Percentiles rank a stretch among this genome's conserved stretches.
These are phyloP conservation scores for Platypus cylindrus DNA, from an alignment of 2,888 invertebrate genomes.

Conservation along the genomic window DNA sequence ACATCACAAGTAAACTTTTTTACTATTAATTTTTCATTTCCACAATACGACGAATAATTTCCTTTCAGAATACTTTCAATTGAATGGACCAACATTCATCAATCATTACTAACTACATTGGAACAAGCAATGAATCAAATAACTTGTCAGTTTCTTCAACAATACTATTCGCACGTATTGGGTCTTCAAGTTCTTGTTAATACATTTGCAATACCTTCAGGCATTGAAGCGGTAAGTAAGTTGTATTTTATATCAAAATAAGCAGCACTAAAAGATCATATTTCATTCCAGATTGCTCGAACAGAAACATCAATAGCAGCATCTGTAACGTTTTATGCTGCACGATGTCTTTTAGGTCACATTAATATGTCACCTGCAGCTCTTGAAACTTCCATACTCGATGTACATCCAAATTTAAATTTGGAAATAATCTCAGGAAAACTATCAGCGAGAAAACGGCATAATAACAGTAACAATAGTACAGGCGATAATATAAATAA, in stretches of 20 bases:
- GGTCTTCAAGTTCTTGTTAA: slow-evolving; percentile 71
- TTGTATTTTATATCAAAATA: slow-evolving; percentile 11
- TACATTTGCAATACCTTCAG: slow-evolving; percentile 46
- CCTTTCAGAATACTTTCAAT: slow-evolving; percentile 51
- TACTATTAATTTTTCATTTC: not conserved
- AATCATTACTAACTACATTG: slow-evolving; percentile 32
- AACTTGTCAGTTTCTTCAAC: slow-evolving; percentile 59
- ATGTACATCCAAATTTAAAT: slow-evolving; percentile 31
- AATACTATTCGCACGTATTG: slow-evolving; percentile 66
- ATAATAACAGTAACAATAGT: slow-evolving; percentile 19
- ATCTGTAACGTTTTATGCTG: slow-evolving; percentile 29
- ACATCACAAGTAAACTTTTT: slow-evolving; percentile 27
- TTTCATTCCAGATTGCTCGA: no score
- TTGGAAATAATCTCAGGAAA: slow-evolving; percentile 24
- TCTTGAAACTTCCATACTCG: slow-evolving; percentile 31
- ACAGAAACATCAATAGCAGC: no score
- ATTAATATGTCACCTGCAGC: slow-evolving; percentile 35
- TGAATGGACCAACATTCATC: slow-evolving; percentile 46
- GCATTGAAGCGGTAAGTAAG: slow-evolving; percentile 28
- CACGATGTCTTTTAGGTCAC: slow-evolving; percentile 37
- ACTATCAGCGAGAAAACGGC: slow-evolving; percentile 21
- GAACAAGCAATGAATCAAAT: slow-evolving; percentile 51
- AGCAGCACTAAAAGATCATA: no score
- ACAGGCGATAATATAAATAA: slow-evolving; percentile 5
- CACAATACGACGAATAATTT: not conserved